Percentiles rank a stretch among this genome's conserved stretches.
phyloP scores from a whole-genome alignment of 2,888 invertebrate genomes.

The Glomeris marginata region DNA sequence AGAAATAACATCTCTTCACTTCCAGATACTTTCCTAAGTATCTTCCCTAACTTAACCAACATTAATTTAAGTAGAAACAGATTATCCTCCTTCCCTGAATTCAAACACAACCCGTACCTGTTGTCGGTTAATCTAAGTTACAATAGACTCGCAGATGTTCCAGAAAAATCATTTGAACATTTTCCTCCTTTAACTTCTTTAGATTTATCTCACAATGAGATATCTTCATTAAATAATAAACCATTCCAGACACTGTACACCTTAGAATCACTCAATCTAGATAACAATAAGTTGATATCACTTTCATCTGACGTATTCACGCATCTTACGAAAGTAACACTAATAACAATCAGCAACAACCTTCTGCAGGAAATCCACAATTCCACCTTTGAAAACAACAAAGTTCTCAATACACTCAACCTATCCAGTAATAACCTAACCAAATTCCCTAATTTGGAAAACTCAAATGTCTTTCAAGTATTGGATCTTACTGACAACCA shows the following conservation, averaged over 20 bases:
- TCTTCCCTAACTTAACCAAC: too few species aligned
- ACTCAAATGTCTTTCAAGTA: background rate
- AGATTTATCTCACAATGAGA: too few species aligned
- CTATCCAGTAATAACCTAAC: background rate
- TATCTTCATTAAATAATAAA: too few species aligned
- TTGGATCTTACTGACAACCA: conserved; percentile 3
- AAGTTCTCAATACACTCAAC: background rate
- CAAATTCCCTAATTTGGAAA: background rate
- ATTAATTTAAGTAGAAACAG: too few species aligned
- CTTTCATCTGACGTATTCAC: background rate
- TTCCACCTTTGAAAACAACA: background rate
- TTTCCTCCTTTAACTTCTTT: too few species aligned
- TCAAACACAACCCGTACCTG: too few species aligned
- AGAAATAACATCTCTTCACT: too few species aligned
- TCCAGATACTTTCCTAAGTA: too few species aligned
- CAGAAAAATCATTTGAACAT: too few species aligned
- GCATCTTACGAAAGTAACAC: background rate
- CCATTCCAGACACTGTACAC: background rate
- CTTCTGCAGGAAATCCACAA: background rate
- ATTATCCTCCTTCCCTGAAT: too few species aligned
- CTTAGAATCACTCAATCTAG: background rate
- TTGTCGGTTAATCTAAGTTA: too few species aligned
- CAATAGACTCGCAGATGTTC: too few species aligned
- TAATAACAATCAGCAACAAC: background rate
- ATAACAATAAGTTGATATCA: background rate